Conservation (phyloP, 1,140 invertebrate species). For the Lanistes nyassanus region DNA sequence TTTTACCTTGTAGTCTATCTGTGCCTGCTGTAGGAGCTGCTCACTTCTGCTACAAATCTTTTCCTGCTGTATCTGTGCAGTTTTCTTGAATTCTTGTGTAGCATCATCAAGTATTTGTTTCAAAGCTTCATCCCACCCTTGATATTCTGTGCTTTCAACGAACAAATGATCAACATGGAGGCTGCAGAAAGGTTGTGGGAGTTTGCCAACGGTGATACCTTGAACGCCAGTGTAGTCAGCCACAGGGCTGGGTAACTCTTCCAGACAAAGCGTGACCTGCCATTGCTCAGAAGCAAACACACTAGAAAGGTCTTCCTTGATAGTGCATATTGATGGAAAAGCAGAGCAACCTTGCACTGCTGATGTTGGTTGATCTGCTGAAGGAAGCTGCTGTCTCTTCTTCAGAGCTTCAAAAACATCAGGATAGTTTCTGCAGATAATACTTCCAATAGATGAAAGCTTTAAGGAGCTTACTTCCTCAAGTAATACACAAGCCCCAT, state of each 20-base stretch:
- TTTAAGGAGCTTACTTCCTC: slow-evolving; percentile 8
- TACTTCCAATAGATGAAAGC: neutral
- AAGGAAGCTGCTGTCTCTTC: slow-evolving; percentile 20
- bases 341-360: too few relatives aligned
- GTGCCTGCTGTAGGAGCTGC: slow-evolving; percentile 1
- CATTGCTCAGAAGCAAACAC: slow-evolving; percentile 2
- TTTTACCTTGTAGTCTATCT: slow-evolving; percentile 11
- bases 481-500: slow-evolving; percentile 15
- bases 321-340: neutral
- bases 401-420: slow-evolving; percentile 11
- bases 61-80: neutral
- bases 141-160: neutral
- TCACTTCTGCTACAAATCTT: neutral
- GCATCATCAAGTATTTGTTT: slow-evolving; percentile 12
- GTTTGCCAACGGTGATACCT: neutral
- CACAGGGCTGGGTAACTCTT: slow-evolving; percentile 5
- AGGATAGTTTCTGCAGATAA: slow-evolving; percentile 11
- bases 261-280: slow-evolving; percentile 20
- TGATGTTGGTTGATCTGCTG: neutral
- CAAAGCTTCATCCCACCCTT: neutral
- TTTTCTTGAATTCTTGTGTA: slow-evolving; percentile 10
- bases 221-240: neutral
- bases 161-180: slow-evolving; percentile 12
- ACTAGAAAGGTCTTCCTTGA: slow-evolving; percentile 15
- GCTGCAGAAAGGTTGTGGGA: slow-evolving; percentile 2